Evolutionary conservation across 2,797 vertebrate species (phyloP).

Genomic region (Ctenopoma multispine): DNA sequence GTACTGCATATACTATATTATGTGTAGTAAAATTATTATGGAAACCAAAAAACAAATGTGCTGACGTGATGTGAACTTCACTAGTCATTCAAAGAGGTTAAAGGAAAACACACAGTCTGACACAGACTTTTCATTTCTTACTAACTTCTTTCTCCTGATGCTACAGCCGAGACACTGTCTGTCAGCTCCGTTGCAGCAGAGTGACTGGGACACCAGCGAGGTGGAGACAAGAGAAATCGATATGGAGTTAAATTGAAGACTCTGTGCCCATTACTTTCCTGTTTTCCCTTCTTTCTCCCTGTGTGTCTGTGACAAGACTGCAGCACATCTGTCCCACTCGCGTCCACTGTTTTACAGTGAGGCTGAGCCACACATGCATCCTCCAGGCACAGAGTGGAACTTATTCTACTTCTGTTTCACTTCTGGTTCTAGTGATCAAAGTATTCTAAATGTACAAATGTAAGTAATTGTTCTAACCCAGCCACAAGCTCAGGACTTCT

Average conservation of each 20-base stretch:
- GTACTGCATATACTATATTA: too few relatives aligned
- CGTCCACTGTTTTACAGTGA: constrained; percentile 32
- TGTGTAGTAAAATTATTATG: too few relatives aligned
- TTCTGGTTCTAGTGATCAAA: not conserved
- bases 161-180: constrained; percentile 46
- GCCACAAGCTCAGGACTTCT: not conserved
- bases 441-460: constrained; percentile 4
- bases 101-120: constrained; percentile 19
- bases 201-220: constrained; percentile 51
- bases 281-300: constrained; percentile 66
- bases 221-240: constrained; percentile 75
- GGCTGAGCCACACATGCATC: constrained; percentile 3
- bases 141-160: constrained; percentile 14
- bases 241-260: constrained; percentile 79
- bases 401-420: not conserved
- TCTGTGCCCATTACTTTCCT: constrained; percentile 77
- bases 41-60: not conserved
- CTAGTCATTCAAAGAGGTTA: constrained; percentile 4
- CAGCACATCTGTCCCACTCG: constrained; percentile 26
- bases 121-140: constrained; percentile 21
- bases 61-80: not conserved
- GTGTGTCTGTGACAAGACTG: constrained; percentile 49
- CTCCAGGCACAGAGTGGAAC: not conserved
- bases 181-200: constrained; percentile 53
- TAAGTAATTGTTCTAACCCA: not conserved